Conservation (phyloP, 2,113 vertebrate species). For the Ascaphus truei region DNA sequence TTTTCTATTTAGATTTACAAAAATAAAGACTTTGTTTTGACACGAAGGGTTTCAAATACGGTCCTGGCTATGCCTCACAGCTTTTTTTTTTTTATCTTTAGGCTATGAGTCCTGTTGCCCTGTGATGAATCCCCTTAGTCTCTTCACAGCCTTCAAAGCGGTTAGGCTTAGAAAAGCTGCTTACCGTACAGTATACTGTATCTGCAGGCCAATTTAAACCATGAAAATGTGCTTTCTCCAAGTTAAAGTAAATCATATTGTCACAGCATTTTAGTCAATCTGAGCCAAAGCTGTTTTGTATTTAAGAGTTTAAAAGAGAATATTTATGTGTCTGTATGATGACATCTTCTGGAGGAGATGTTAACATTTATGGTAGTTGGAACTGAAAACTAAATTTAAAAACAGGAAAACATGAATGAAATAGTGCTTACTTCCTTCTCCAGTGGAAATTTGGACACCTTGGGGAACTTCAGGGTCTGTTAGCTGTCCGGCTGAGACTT, state of each 20-base stretch:
- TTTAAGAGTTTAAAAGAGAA: too few species aligned
- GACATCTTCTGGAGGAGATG: too few species aligned
- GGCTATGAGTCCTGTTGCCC: neutral
- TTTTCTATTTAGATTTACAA: neutral
- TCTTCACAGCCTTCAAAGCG: slow-evolving; percentile 1
- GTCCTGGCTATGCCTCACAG: neutral
- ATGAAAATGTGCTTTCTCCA: neutral
- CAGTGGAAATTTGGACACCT: slow-evolving; percentile 1
- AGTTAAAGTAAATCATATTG: neutral
- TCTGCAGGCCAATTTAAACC: neutral
- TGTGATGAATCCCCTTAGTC: slow-evolving; percentile 1
- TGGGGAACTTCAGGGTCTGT: neutral
- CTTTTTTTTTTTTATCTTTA: neutral
- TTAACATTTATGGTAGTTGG: too few species aligned
- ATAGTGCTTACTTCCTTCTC: slow-evolving; percentile 39
- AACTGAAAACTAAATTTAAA: too few species aligned
- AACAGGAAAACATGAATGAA: too few species aligned
- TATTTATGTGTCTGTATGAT: too few species aligned
- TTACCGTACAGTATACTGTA: too few species aligned
- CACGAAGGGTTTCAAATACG: too few species aligned
- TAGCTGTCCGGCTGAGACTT: slow-evolving; percentile 6
- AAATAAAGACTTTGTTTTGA: neutral
- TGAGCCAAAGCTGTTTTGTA: too few species aligned
- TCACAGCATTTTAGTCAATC: neutral
- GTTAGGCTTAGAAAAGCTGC: neutral